Evolutionary conservation across 2,888 invertebrate species (phyloP), one percentile per base, ranked within the genome.

Genomic region (Drosophila longiperda): DNA sequence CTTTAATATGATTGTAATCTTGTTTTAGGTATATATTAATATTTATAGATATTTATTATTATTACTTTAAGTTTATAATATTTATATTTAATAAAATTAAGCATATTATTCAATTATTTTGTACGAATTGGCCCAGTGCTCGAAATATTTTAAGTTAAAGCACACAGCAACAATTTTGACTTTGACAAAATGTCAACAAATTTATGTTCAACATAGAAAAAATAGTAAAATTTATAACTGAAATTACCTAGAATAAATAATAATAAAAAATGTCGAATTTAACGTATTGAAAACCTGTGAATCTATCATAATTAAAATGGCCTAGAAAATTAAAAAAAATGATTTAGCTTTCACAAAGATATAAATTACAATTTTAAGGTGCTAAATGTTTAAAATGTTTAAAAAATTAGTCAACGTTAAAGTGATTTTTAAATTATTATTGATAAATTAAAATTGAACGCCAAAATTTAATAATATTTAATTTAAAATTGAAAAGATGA

Each of bases 361-460:
- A 12, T n/a, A n/a, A n/a, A 3, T 15, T 15, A 36, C 36, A 36
- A 15, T 36, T 36, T 15, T 36, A 17, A 4, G 0, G 4, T 3
- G 26, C 26, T n/a, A 9, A n/a, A n/a, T 40, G n/a, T 5, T 9
- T 1, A 2, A n/a, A 42, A n/a, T n/a, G 40, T 6, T 1, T 6
- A 6, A 6, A 42, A 42, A 42, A 42, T 5, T 5, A n/a, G 1
- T 40, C 40, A 40, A 2, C 9, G n/a, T n/a, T n/a, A n/a, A n/a
- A n/a, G n/a, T n/a, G n/a, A n/a, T n/a, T n/a, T n/a, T n/a, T n/a
- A n/a, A n/a, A n/a, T n/a, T n/a, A n/a, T n/a, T n/a, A n/a, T n/a
- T n/a, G n/a, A n/a, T 20, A 6, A 20, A 2, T 42, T 20, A 0
- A 3, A n/a, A 40, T 5, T 40, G 2, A 20, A 1, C 1, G 2